phyloP scores from a whole-genome alignment of 64 coral and sea anemone species.

The Stichodactyla helianthus region DNA sequence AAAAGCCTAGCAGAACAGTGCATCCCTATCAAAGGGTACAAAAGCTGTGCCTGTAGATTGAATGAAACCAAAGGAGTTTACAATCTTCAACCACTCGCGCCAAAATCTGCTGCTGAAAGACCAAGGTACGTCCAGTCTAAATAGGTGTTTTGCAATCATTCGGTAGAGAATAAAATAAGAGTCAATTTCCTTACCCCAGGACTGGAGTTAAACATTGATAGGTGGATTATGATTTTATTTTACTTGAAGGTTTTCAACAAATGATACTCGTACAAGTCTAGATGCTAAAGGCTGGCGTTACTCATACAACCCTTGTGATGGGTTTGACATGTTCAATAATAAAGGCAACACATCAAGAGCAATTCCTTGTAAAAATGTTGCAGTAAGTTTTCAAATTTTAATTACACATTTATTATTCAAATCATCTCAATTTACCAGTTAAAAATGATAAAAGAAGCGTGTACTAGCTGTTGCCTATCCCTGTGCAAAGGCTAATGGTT shows the following conservation, averaged over 20 bases:
- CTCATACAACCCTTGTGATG: constrained; percentile 59
- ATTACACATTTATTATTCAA: no score
- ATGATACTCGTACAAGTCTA: neutral
- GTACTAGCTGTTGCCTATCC: no score
- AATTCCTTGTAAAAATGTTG: constrained; percentile 31
- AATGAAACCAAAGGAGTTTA: constrained; percentile 7
- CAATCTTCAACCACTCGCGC: constrained; percentile 28
- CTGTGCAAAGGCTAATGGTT: no score
- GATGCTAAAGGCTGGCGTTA: constrained; percentile 22
- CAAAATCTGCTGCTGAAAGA: constrained; percentile 5
- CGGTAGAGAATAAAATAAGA: no score
- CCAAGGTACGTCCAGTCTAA: constrained; percentile 30
- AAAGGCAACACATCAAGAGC: constrained; percentile 1
- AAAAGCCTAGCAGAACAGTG: neutral
- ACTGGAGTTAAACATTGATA: no score
- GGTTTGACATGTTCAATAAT: constrained; percentile 47
- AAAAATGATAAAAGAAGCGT: no score
- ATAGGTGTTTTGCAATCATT: no score
- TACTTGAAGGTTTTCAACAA: constrained; percentile 21
- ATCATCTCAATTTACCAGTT: no score
- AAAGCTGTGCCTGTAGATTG: constrained; percentile 36
- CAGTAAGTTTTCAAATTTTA: constrained; percentile 18
- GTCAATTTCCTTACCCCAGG: no score
- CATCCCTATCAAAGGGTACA: constrained; percentile 10
- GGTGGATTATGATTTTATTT: neutral